Evolutionary conservation across 2,113 vertebrate species (phyloP).

Genomic region (Hemichromis elongatus): DNA sequence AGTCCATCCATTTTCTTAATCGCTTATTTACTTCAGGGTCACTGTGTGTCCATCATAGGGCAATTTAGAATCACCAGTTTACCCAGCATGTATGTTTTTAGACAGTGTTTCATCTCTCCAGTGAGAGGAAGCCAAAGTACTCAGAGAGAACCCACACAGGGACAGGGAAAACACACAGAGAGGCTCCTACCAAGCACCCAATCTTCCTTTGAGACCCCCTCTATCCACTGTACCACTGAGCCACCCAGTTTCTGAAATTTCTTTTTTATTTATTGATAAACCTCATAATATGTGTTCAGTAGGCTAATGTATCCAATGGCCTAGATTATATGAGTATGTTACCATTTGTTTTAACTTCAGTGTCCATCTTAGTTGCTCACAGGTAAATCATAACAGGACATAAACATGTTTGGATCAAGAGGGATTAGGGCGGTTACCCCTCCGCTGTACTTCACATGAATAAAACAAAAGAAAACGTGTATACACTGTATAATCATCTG

Average conservation of each 20-base stretch:
- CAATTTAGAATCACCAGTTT: not conserved
- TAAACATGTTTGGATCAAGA: not conserved
- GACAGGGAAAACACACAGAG: not conserved
- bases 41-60: not conserved
- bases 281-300: not conserved
- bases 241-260: not conserved
- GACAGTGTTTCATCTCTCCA: not conserved
- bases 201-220: not conserved
- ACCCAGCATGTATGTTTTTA: not conserved
- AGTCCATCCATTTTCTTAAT: not conserved
- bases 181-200: not conserved
- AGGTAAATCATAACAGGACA: not conserved
- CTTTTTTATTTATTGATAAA: not conserved
- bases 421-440: not conserved
- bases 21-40: not conserved
- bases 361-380: not conserved
- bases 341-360: not conserved
- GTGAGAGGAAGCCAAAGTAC: not conserved
- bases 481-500: not conserved
- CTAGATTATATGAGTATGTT: not conserved
- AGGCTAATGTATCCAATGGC: not conserved
- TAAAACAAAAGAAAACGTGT: not conserved
- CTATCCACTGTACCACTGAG: not conserved
- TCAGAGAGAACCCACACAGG: not conserved
- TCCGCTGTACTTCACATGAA: not conserved